Evolutionary conservation across 2,888 invertebrate species (phyloP).

Genomic region (Tenthredo distinguenda): DNA sequence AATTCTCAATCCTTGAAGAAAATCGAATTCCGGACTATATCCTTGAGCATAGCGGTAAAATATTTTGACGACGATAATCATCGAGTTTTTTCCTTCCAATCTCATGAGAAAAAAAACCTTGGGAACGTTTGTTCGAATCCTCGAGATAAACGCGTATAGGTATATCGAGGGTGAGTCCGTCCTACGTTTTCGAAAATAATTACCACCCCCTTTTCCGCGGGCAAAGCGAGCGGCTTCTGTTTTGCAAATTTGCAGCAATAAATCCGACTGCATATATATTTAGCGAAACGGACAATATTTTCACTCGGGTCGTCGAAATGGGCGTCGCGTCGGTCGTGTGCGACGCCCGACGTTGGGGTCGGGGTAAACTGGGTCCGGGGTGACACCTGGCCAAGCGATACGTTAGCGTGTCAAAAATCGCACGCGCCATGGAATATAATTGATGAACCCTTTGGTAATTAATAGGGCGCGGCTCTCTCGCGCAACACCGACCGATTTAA

Average conservation of each 20-base stretch:
- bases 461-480: conserved; percentile 68
- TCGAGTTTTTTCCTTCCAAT: not conserved
- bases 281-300: conserved; percentile 47
- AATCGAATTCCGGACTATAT: conserved; percentile 20
- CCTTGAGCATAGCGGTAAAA: not conserved
- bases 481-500: conserved; percentile 56
- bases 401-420: conserved; percentile 76
- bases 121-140: not conserved
- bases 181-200: conserved; percentile 17
- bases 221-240: conserved; percentile 3
- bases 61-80: not conserved
- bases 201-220: not conserved
- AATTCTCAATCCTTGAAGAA: conserved; percentile 17
- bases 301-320: conserved; percentile 42
- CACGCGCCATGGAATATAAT: conserved; percentile 70
- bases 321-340: conserved; percentile 20
- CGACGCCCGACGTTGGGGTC: conserved; percentile 51
- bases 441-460: conserved; percentile 76
- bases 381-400: conserved; percentile 76
- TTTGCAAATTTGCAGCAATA: conserved; percentile 47
- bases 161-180: not conserved
- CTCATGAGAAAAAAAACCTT: not conserved
- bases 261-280: conserved; percentile 30
- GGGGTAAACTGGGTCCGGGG: conserved; percentile 61
- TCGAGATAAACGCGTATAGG: not conserved